These are phyloP conservation scores for Gymnobelideus leadbeateri DNA, from an alignment of 2,113 vertebrate species.

Conservation along the genomic window DNA sequence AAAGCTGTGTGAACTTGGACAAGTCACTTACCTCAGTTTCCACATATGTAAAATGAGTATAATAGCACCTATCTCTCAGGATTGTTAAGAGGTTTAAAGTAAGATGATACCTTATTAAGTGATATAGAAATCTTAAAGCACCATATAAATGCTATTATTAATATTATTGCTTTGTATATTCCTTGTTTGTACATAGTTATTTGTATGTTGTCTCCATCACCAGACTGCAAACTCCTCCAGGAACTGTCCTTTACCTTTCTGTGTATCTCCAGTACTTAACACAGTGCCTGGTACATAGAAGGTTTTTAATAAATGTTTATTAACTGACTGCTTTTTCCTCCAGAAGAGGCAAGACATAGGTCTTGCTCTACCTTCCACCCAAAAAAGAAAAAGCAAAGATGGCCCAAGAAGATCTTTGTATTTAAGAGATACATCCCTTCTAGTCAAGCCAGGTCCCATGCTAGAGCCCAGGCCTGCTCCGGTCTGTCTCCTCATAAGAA, in stretches of 20 bases:
- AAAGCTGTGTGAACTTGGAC: background rate
- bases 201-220: background rate
- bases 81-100: background rate
- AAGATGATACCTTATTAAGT: no score
- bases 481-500: background rate
- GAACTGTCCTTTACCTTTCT: background rate
- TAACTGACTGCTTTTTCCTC: background rate
- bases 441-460: background rate
- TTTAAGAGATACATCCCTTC: background rate
- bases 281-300: no score
- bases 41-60: background rate
- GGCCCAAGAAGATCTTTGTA: background rate
- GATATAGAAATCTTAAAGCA: background rate
- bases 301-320: background rate
- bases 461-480: background rate
- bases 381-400: background rate
- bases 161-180: background rate
- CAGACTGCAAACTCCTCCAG: background rate
- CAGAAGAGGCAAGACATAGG: background rate
- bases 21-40: background rate
- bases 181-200: background rate
- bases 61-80: background rate
- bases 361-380: background rate
- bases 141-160: background rate
- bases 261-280: background rate